Percentiles rank a stretch among this genome's conserved stretches.
Evolutionary conservation across 92 coral and sea anemone species (phyloP).

Genomic region (Meandrina meandrites): DNA sequence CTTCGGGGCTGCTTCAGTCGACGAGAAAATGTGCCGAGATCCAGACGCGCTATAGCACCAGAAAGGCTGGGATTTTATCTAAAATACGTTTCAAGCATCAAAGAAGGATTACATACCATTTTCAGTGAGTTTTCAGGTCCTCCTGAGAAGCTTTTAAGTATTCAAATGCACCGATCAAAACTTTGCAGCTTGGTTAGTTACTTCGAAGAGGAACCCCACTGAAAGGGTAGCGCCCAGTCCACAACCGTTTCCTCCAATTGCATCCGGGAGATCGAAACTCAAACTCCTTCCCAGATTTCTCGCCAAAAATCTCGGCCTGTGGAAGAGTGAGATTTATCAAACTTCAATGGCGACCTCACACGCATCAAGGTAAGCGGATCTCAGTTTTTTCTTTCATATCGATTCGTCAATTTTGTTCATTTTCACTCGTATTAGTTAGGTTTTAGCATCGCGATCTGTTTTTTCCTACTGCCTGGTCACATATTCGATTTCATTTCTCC

Average conservation of each 20-base stretch:
- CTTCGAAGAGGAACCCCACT: constrained; percentile 55
- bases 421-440: not conserved
- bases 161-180: constrained; percentile 58
- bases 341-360: constrained; percentile 40
- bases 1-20: constrained; percentile 17
- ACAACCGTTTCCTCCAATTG: not conserved
- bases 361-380: constrained; percentile 48
- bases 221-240: constrained; percentile 45
- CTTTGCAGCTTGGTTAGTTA: constrained; percentile 55
- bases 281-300: constrained; percentile 23
- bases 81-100: not conserved
- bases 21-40: constrained; percentile 12
- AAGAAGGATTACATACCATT: constrained; percentile 61
- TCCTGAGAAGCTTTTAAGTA: constrained; percentile 36
- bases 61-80: not conserved
- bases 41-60: not conserved
- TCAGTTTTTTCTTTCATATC: not conserved
- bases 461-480: not conserved
- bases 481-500: not conserved
- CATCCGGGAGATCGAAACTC: constrained; percentile 41
- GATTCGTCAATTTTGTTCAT: not conserved
- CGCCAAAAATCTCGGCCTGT: not conserved
- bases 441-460: too few relatives aligned
- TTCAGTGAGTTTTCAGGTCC: constrained; percentile 31
- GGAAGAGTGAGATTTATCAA: not conserved